Conservation (phyloP, 2,113 vertebrate species). For the Thamnophis sirtalis region DNA sequence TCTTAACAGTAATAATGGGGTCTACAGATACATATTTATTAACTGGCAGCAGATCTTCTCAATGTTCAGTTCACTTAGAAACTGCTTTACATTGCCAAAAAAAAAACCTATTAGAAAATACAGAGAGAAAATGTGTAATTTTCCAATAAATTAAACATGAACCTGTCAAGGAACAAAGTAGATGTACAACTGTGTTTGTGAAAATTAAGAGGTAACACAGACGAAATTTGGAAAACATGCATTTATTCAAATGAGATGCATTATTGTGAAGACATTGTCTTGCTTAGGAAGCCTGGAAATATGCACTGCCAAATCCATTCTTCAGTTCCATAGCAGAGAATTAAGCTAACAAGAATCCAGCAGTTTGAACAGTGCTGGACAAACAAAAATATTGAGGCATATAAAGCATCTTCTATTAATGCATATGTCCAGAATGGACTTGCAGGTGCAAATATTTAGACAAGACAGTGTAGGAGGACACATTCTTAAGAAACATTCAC, state of each 20-base stretch:
- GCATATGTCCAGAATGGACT: neutral
- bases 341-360: neutral
- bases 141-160: conserved; percentile 18
- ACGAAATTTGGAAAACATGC: neutral
- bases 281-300: neutral
- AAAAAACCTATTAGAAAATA: neutral
- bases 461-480: neutral
- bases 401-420: neutral
- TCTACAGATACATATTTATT: neutral
- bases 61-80: neutral
- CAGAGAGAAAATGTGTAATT: neutral
- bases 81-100: neutral
- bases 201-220: neutral
- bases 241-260: neutral
- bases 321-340: neutral
- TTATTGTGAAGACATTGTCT: neutral
- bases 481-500: neutral
- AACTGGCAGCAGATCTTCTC: neutral
- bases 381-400: neutral
- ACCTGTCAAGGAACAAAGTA: neutral
- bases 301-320: neutral
- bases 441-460: neutral
- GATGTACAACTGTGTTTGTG: neutral
- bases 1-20: neutral
- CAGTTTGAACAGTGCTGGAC: neutral